Evolutionary conservation across 2,113 vertebrate species (phyloP), one percentile per base, ranked within the genome.

Genomic region (Mobula birostris): DNA sequence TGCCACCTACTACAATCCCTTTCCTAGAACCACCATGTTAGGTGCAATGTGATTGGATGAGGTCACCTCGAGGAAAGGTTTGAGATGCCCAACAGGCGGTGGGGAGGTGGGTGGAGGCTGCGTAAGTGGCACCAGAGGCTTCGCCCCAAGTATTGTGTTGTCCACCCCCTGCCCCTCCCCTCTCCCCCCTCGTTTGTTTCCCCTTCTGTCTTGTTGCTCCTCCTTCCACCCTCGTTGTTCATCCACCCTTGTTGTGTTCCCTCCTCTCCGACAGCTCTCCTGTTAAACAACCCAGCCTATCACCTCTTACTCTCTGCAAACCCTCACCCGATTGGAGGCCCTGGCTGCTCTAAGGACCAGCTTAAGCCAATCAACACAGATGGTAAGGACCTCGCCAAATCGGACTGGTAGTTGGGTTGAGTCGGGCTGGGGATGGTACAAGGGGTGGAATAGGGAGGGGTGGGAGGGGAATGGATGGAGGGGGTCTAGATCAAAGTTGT

Each of bases 281-380:
- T 98, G 97, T 97, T 99, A 97, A 98, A 97, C 98, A 98, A 98
- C 97, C 98, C 98, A 94, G 98, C 97, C 97, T 98, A 98, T 97
- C 97, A 98, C 95, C 97, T 98, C 96, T 97, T 98, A 95, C 97
- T 98, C 97, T 98, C 98, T 97, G 98, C 97, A 97, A 97, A 98
- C 96, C 95, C 96, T 95, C 95, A 95, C 95, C 94, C 96, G 95
- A 96, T 96, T 96, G 96, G 96, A 96, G 96, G 96, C 79, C 95
- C 95, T n/a, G 95, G 95, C 95, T 95, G 95, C 95, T 95, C 95
- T 95, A 95, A 95, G 92, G 95, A 95, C 93, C 96, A 95, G 95
- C 96, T 96, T 95, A 97, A 97, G 95, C 96, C 96, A 95, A 96
- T 96, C 96, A 97, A 97, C 95, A 97, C 96, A 61, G 96, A 97